Percentiles rank a stretch among this genome's conserved stretches.
phyloP scores from a whole-genome alignment of 2,888 invertebrate genomes.

The Microctonus brassicae region DNA sequence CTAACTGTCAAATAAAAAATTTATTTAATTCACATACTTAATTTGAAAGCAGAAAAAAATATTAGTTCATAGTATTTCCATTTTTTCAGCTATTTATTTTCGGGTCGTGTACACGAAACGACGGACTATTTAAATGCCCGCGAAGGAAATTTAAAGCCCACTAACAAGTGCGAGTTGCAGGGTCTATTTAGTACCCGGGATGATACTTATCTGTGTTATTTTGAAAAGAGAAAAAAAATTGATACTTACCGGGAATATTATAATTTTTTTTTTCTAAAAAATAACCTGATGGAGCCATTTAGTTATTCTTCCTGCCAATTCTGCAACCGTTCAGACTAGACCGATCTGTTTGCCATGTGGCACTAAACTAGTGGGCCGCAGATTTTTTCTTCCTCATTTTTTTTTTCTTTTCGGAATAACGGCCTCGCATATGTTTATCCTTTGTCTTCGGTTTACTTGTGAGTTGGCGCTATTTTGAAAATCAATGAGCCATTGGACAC shows the following conservation, averaged over 20 bases:
- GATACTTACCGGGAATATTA: not conserved
- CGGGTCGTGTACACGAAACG: no score
- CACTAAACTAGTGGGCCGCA: not conserved
- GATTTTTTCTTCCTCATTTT: not conserved
- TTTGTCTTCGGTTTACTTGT: not conserved
- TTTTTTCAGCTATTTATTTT: not conserved
- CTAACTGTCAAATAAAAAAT: not conserved
- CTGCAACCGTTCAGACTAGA: not conserved
- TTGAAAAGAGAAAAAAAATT: not conserved
- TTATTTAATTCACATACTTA: not conserved
- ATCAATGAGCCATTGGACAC: not conserved
- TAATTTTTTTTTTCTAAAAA: not conserved
- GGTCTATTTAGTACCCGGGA: not conserved
- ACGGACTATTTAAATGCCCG: not conserved
- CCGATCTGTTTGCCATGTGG: not conserved
- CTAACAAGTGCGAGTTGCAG: not conserved
- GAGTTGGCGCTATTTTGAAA: not conserved
- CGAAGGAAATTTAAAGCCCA: not conserved
- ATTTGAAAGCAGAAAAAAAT: no score
- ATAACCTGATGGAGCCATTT: not conserved
- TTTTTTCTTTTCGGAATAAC: not conserved
- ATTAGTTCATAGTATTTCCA: no score
- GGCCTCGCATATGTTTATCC: conserved; percentile 1
- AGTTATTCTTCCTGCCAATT: not conserved
- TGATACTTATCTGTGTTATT: not conserved